These are phyloP conservation scores for Cyanistes caeruleus DNA, from an alignment of 2,113 vertebrate species.

Conservation along the genomic window DNA sequence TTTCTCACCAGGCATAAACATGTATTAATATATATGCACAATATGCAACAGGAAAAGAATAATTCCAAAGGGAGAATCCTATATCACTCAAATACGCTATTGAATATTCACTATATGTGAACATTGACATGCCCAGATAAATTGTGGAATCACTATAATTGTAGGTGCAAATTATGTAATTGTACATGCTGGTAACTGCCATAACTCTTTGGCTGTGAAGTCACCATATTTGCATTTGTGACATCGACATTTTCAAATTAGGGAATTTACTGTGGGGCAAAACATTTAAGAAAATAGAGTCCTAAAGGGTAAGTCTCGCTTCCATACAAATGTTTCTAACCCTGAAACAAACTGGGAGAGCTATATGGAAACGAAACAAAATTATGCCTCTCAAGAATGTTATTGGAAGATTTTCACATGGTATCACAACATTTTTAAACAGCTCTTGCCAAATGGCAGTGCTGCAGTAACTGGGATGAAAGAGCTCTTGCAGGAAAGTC, in stretches of 20 bases:
- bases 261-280: not conserved
- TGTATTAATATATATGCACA: not conserved
- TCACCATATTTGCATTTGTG: not conserved
- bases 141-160: not conserved
- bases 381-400: not conserved
- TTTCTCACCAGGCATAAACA: not conserved
- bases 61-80: constrained; percentile 31
- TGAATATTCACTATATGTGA: not conserved
- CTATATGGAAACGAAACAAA: not conserved
- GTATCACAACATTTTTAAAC: not conserved
- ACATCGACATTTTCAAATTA: not conserved
- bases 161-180: not conserved
- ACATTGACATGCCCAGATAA: not conserved
- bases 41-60: constrained; percentile 24
- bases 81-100: not conserved
- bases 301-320: not conserved
- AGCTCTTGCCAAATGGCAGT: not conserved
- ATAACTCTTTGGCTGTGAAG: not conserved
- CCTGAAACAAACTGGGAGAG: not conserved
- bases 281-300: not conserved
- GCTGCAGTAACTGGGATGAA: not conserved
- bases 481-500: not conserved
- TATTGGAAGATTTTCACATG: constrained; percentile 5
- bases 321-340: not conserved
- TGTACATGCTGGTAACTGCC: not conserved